phyloP scores from a whole-genome alignment of 1,140 invertebrate species.

The Sesamia nonagrioides region DNA sequence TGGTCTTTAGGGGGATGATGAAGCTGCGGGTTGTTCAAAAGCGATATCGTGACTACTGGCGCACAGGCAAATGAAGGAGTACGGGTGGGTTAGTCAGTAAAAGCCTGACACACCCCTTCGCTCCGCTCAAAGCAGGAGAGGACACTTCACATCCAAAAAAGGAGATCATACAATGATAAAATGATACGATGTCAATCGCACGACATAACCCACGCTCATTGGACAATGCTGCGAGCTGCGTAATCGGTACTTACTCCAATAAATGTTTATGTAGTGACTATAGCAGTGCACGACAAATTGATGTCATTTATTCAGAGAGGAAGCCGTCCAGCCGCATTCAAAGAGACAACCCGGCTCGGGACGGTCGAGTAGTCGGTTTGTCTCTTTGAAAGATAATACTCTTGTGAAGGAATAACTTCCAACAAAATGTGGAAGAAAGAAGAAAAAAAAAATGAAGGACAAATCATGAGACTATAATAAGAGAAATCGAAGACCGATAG shows the following conservation, averaged over 20 bases:
- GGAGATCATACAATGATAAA: too few relatives aligned
- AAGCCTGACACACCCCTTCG: too few relatives aligned
- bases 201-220: not conserved
- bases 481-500: too few relatives aligned
- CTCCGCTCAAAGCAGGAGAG: too few relatives aligned
- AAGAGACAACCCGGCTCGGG: conserved; percentile 1
- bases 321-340: not conserved
- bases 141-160: too few relatives aligned
- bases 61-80: too few relatives aligned
- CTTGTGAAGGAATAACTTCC: not conserved
- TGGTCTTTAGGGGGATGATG: too few relatives aligned
- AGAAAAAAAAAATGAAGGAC: not conserved
- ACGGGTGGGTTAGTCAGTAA: too few relatives aligned
- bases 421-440: not conserved
- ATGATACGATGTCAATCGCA: conserved; percentile 1
- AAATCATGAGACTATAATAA: too few relatives aligned
- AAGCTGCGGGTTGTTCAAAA: too few relatives aligned
- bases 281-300: conserved; percentile 9
- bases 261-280: not conserved
- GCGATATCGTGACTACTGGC: too few relatives aligned
- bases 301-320: conserved; percentile 1
- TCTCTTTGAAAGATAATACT: conserved; percentile 1
- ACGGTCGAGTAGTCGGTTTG: not conserved
- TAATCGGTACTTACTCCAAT: conserved; percentile 2
- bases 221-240: conserved; percentile 1